Percentiles rank a stretch among this genome's conserved stretches.
Evolutionary conservation across 1,140 invertebrate species (phyloP).

Genomic region (Bombus ignitus): DNA sequence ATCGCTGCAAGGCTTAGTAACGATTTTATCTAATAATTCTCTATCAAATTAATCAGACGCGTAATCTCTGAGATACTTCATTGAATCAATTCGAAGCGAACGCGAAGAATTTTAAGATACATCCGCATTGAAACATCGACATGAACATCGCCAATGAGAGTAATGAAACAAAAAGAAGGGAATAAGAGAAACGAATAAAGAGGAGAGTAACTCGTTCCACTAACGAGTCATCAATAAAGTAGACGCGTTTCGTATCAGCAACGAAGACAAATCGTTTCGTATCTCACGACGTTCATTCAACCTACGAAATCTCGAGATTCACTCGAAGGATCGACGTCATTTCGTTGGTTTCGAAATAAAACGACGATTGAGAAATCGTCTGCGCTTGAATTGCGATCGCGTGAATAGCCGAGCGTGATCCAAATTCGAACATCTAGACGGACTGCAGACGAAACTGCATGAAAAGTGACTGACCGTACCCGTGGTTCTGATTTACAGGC

Average conservation of each 20-base stretch:
- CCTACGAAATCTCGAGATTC: constrained; percentile 10
- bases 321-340: neutral
- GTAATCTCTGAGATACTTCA: no score
- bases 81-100: neutral
- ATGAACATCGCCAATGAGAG: neutral
- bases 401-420: neutral
- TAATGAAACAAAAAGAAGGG: neutral
- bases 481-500: neutral
- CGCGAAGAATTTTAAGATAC: neutral
- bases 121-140: neutral
- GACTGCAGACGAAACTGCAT: neutral
- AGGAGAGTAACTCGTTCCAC: neutral
- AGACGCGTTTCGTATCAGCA: constrained; percentile 1
- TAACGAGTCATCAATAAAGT: neutral
- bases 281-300: constrained; percentile 1
- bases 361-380: neutral
- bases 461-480: no score
- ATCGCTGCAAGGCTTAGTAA: neutral
- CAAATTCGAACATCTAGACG: neutral
- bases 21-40: neutral
- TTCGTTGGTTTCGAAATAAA: neutral
- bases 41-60: neutral
- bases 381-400: neutral
- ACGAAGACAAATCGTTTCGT: constrained; percentile 11
- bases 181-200: neutral